phyloP scores from a whole-genome alignment of 2,113 vertebrate genomes.

The Seriola dumerili region DNA sequence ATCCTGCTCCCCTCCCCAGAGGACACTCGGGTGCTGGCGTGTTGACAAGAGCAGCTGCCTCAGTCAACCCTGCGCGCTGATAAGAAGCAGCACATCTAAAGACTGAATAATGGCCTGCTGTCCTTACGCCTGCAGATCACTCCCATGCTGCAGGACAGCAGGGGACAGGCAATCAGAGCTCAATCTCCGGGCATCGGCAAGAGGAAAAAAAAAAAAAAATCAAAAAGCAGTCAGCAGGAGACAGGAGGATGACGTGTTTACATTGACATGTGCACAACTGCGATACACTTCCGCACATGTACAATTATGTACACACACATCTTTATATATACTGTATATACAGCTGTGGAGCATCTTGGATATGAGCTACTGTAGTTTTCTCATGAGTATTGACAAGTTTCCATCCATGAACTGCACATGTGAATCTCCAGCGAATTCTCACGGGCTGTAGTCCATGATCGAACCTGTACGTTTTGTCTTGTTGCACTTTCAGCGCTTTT shows the following conservation, averaged over 20 bases:
- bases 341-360: background rate
- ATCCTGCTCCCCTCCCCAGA: slow-evolving; percentile 4
- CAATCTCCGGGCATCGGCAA: slow-evolving; percentile 38
- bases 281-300: slow-evolving; percentile 13
- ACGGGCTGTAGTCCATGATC: background rate
- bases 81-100: slow-evolving; percentile 76
- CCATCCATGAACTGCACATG: background rate
- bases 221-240: slow-evolving; percentile 39
- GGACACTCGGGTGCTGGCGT: slow-evolving; percentile 50
- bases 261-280: slow-evolving; percentile 36
- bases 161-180: slow-evolving; percentile 72
- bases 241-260: slow-evolving; percentile 49
- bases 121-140: slow-evolving; percentile 66
- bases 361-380: background rate
- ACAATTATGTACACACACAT: too few species aligned
- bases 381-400: background rate
- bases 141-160: slow-evolving; percentile 57
- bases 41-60: slow-evolving; percentile 80
- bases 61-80: slow-evolving; percentile 67
- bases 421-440: background rate
- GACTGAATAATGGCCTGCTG: slow-evolving; percentile 80
- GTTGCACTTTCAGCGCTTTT: slow-evolving; percentile 21
- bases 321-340: background rate
- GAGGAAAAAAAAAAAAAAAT: background rate
- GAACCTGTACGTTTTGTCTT: slow-evolving; percentile 15